Evolutionary conservation across 2,888 invertebrate species (phyloP).

Genomic region (Cremastinae sp.): DNA sequence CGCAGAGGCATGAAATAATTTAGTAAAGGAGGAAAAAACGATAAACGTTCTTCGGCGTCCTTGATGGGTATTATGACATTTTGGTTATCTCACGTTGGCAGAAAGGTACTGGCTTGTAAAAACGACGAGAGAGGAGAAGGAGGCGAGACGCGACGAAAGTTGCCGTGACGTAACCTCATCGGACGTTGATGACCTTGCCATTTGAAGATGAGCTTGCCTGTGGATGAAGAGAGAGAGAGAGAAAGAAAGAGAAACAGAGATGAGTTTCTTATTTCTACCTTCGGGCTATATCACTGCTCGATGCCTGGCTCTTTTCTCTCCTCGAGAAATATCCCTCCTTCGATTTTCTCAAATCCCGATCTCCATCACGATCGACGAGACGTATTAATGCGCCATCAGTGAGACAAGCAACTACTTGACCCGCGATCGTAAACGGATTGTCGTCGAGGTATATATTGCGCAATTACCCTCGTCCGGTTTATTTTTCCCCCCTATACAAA

Average conservation of each 20-base stretch:
- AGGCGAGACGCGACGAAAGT: constrained; percentile 57
- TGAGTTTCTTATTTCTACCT: constrained; percentile 35
- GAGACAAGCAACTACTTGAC: constrained; percentile 32
- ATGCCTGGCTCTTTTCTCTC: background rate
- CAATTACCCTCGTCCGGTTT: constrained; percentile 24
- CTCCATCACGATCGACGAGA: constrained; percentile 1
- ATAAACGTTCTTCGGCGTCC: constrained; percentile 51
- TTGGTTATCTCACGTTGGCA: constrained; percentile 50
- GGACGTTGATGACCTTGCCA: constrained; percentile 75
- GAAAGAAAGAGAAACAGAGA: constrained; percentile 22
- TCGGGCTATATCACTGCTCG: constrained; percentile 38
- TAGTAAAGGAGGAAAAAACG: constrained; percentile 10
- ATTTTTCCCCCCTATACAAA: constrained; percentile 3
- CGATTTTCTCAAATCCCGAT: constrained; percentile 10
- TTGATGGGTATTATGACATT: constrained; percentile 62
- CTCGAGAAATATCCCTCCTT: constrained; percentile 1
- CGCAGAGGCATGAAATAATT: background rate
- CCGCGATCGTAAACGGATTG: constrained; percentile 35
- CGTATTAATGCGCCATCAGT: constrained; percentile 19
- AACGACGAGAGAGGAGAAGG: constrained; percentile 7
- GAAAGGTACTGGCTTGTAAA: constrained; percentile 21
- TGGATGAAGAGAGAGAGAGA: constrained; percentile 27
- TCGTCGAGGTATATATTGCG: constrained; percentile 32
- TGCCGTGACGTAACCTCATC: constrained; percentile 56
- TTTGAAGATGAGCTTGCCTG: constrained; percentile 72